Percentiles rank a stretch among this genome's conserved stretches.
These are phyloP conservation scores for Bactericera cockerelli DNA, from an alignment of 1,140 invertebrate genomes.

Conservation along the genomic window DNA sequence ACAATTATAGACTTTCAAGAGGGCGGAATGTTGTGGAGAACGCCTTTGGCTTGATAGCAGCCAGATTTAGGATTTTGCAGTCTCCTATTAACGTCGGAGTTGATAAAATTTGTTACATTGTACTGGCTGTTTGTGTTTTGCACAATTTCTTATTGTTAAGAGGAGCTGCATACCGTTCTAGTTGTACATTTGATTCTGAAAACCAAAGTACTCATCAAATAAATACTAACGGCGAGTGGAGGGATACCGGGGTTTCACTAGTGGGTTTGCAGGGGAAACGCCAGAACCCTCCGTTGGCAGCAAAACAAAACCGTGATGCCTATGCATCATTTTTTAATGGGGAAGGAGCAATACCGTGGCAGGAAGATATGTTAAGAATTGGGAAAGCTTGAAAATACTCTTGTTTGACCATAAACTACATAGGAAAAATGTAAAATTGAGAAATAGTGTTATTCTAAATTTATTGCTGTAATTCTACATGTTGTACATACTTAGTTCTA, in stretches of 20 bases:
- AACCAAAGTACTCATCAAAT: no score
- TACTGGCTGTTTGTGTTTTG: slow-evolving; percentile 14
- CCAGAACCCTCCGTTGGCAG: neutral
- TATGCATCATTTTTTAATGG: slow-evolving; percentile 5
- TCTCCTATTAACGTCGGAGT: slow-evolving; percentile 24
- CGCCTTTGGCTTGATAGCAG: slow-evolving; percentile 30
- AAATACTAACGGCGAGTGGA: neutral
- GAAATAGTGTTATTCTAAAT: no score
- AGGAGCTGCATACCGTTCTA: neutral
- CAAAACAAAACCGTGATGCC: slow-evolving; percentile 6
- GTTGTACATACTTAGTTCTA: no score
- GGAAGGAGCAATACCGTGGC: slow-evolving; percentile 11
- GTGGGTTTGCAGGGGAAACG: neutral
- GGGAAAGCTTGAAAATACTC: neutral
- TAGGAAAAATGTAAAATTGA: no score
- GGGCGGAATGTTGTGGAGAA: slow-evolving; percentile 29
- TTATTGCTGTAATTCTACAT: no score
- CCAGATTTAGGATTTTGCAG: slow-evolving; percentile 30
- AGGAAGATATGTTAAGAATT: neutral
- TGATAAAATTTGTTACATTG: slow-evolving; percentile 16
- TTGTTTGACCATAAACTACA: no score
- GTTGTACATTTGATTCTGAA: neutral
- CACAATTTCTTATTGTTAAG: slow-evolving; percentile 15
- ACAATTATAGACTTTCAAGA: slow-evolving; percentile 27
- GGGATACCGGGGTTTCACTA: neutral